Evolutionary conservation across 2,888 invertebrate species (phyloP).

Genomic region (Rhingia campestris): DNA sequence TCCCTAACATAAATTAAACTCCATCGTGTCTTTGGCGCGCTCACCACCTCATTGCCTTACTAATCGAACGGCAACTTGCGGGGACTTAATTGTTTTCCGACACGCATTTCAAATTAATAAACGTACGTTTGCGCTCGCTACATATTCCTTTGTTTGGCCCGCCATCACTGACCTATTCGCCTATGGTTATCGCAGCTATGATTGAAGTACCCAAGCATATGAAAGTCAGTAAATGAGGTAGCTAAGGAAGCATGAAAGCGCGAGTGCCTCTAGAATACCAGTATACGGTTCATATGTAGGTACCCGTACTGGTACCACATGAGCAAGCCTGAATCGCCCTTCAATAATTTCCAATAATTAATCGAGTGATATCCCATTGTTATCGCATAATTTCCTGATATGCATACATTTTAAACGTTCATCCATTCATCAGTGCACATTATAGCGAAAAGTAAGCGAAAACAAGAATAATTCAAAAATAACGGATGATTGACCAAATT

Average conservation of each 20-base stretch:
- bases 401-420: slow-evolving; percentile 61
- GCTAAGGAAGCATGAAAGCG: slow-evolving; percentile 30
- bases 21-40: slow-evolving; percentile 38
- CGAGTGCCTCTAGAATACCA: slow-evolving; percentile 10
- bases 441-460: slow-evolving; percentile 34
- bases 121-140: slow-evolving; percentile 39
- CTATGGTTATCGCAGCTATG: slow-evolving; percentile 44
- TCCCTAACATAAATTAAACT: slow-evolving; percentile 17
- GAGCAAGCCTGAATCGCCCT: slow-evolving; percentile 72
- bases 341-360: slow-evolving; percentile 76
- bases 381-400: slow-evolving; percentile 74
- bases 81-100: slow-evolving; percentile 74
- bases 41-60: slow-evolving; percentile 66
- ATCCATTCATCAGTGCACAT: slow-evolving; percentile 60
- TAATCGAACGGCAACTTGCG: slow-evolving; percentile 73
- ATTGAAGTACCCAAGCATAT: slow-evolving; percentile 33
- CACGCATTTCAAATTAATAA: slow-evolving; percentile 76
- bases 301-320: slow-evolving; percentile 8
- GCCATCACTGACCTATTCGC: slow-evolving; percentile 65
- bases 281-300: slow-evolving; percentile 10
- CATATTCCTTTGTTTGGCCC: slow-evolving; percentile 36
- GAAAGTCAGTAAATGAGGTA: slow-evolving; percentile 53
- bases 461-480: slow-evolving; percentile 28
- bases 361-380: slow-evolving; percentile 75
- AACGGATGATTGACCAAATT: slow-evolving; percentile 61